Evolutionary conservation across 2,888 invertebrate species (phyloP).

Genomic region (Rhynchonema sp.): DNA sequence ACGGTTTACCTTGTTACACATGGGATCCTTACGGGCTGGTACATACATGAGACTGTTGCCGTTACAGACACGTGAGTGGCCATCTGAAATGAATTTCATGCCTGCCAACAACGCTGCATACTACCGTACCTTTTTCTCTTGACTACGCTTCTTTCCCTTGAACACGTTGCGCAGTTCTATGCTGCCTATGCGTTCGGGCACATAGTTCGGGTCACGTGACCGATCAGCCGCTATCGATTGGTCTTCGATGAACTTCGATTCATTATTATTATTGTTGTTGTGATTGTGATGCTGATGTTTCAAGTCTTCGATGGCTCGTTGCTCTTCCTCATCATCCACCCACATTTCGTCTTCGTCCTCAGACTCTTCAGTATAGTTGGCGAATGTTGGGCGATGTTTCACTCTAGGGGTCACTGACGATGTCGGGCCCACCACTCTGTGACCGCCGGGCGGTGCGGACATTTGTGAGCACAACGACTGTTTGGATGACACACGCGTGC

Average conservation of each 20-base stretch:
- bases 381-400: background rate
- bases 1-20: too few relatives aligned
- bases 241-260: background rate
- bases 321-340: background rate
- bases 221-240: background rate
- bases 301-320: background rate
- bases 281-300: background rate
- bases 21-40: too few relatives aligned
- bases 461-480: too few relatives aligned
- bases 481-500: too few relatives aligned
- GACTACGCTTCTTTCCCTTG: background rate
- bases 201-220: slow-evolving; percentile 3
- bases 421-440: too few relatives aligned
- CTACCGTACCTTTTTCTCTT: background rate
- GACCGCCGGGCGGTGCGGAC: background rate
- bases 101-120: background rate
- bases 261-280: background rate
- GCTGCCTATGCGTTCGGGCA: background rate
- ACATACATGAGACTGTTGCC: too few relatives aligned
- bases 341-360: background rate
- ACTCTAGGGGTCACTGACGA: background rate
- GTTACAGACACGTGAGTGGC: too few relatives aligned
- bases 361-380: background rate
- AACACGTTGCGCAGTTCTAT: background rate
- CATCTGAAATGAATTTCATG: too few relatives aligned